Base-by-base conservation (phyloP, 1,140 invertebrate genomes). In the Ooceraea biroi region DNA sequence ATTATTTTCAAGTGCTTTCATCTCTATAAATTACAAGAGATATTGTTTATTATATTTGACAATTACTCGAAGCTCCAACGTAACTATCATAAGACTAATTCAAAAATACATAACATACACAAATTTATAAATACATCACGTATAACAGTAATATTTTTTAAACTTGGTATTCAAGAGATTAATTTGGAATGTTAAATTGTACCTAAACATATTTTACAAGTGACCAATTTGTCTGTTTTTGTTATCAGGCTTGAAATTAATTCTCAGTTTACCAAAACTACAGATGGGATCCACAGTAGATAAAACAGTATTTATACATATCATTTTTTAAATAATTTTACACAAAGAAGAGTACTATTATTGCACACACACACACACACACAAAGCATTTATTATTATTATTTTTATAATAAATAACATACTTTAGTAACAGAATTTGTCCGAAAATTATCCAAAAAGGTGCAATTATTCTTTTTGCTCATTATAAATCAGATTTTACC, bases 31-130 rank as follows among this genome's bases (percentile, higher is more conserved):
- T 25, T 68, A 55, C n/a, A 19, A 44, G 12, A 36, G 0, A n/a
- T 73, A 57, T 68, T 25, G 25, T 27, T 77, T n/a, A 44, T 44
- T 71, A 58, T 27, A 44, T 55, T 78, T 48, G 7, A 57, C n/a
- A 36, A 36, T 36, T 2, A 36, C n/a, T n/a, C n/a, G n/a, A 36
- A 36, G 2, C 36, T 36, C 36, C 36, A 7, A 7, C 7, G 7
- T 36, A 36, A 7, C 7, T 36, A 36, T 36, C 36, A 36, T 36
- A 36, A 36, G 2, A 36, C 7, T 36, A 36, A 36, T 36, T 3
- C 36, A 36, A 36, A 36, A 36, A 36, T 36, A 36, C 36, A 36
- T 36, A 36, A n/a, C 7, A 36, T 36, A 36, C 7, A 36, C 7
- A 36, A 25, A 1, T n/a, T 19, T 25, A n/a, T 46, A 46, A 74